These are phyloP conservation scores for Beris chalybata DNA, from an alignment of 2,888 invertebrate species.

Conservation along the genomic window DNA sequence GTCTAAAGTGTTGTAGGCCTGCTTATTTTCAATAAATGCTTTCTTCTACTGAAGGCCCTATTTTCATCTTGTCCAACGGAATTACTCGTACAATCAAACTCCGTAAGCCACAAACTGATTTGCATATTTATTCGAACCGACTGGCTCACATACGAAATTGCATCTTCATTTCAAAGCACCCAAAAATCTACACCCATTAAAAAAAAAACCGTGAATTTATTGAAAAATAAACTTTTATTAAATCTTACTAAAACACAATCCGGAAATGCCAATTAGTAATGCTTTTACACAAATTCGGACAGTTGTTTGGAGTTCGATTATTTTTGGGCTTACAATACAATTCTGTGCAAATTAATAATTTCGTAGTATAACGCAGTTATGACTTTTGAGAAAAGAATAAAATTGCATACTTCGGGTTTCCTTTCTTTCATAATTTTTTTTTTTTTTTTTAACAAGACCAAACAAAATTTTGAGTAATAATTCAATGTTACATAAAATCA, in stretches of 20 bases:
- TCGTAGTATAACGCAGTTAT: not conserved
- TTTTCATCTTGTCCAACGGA: no score
- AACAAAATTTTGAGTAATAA: constrained; percentile 13
- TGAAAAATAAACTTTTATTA: constrained; percentile 38
- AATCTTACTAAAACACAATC: constrained; percentile 32
- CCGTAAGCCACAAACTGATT: no score
- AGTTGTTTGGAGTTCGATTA: not conserved
- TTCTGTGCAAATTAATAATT: constrained; percentile 7
- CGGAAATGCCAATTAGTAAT: constrained; percentile 35
- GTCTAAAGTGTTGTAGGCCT: no score
- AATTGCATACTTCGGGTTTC: not conserved
- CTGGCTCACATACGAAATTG: no score
- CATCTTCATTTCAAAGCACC: no score
- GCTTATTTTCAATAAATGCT: no score
- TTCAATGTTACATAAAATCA: constrained; percentile 73
- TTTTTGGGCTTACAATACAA: constrained; percentile 16
- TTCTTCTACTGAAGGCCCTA: no score
- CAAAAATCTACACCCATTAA: no score
- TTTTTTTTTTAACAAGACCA: constrained; percentile 9
- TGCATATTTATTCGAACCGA: no score
- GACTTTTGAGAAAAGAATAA: constrained; percentile 1
- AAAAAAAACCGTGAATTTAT: constrained; percentile 1
- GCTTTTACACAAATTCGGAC: not conserved
- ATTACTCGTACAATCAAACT: no score
- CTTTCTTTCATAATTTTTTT: not conserved